phyloP scores from a whole-genome alignment of 2,888 invertebrate species.

The Branchinecta sandiegonensis region DNA sequence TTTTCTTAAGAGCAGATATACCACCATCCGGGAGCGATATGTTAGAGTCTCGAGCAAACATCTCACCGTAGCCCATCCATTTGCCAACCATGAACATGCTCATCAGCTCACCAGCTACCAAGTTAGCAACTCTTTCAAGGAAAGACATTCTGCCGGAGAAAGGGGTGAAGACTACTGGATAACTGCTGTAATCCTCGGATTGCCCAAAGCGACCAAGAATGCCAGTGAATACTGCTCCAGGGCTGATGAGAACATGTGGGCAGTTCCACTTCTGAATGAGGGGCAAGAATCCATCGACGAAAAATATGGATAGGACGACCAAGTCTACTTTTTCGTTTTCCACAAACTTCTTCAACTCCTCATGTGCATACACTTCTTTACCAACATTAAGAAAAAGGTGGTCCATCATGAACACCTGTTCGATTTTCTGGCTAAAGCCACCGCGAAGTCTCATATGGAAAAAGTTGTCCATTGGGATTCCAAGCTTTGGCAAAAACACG shows the following conservation, averaged over 20 bases:
- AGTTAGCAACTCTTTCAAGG: background rate
- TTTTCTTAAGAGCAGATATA: conserved; percentile 25
- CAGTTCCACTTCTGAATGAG: background rate
- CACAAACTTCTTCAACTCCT: background rate
- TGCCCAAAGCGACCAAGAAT: background rate
- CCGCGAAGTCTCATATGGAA: background rate
- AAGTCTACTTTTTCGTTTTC: background rate
- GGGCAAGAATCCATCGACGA: background rate
- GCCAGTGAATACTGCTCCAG: background rate
- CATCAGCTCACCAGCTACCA: conserved; percentile 6
- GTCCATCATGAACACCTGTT: background rate
- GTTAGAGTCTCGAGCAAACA: background rate
- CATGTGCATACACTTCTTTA: background rate
- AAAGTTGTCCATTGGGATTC: background rate
- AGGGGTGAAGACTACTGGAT: background rate
- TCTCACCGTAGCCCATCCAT: background rate
- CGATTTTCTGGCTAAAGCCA: background rate
- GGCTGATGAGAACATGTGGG: background rate
- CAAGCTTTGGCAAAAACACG: background rate
- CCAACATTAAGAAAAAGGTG: background rate
- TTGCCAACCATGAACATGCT: background rate
- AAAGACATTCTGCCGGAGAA: background rate
- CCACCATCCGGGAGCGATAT: background rate
- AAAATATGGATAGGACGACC: background rate
- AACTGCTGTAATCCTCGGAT: background rate